Base-by-base conservation (phyloP, 2,888 invertebrate species). In the Gerosis bhagava region DNA sequence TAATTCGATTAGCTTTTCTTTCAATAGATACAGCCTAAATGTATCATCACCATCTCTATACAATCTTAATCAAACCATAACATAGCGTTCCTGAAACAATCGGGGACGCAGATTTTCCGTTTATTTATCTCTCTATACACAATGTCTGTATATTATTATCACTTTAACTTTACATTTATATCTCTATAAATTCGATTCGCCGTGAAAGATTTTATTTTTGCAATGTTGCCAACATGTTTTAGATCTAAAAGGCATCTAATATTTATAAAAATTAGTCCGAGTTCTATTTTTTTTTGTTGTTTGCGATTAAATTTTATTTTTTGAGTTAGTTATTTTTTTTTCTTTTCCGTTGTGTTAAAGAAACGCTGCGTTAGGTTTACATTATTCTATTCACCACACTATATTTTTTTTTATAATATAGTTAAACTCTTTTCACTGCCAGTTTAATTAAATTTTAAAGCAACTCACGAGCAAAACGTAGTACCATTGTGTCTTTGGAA, bases 1-100 rank as follows among this genome's bases (percentile, higher is more conserved):
- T 56, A 55, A 56, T 57, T 60, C 61, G 59, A 59, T 63, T 63
- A 55, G 56, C 51, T 53, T 52, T 56, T 46, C 32, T 34, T 39
- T 32, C 32, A 32, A n/a, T n/a, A n/a, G n/a, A n/a, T n/a, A n/a
- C n/a, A n/a, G n/a, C n/a, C n/a, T n/a, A n/a, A n/a, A n/a, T n/a
- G n/a, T n/a, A n/a, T n/a, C n/a, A 25, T 19, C 10, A 32, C 31
- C 17, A 21, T 21, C 32, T 39, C 46, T 32, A 39, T 24, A 19
- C 39, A 25, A 46, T 12, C 26, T 22, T 31, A 19, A n/a, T n/a
- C n/a, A n/a, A n/a, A n/a, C n/a, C 13, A 37, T 39, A 39, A 46
- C 46, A 10, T 39, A 46, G 46, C 46, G 39, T 39, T 26, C 26
- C 32, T 26, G 17, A 40, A 29, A 36, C 10, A 5, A 16, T 7